Evolutionary conservation across 2,888 invertebrate species (phyloP).

Genomic region (Epistrophe grossulariae): DNA sequence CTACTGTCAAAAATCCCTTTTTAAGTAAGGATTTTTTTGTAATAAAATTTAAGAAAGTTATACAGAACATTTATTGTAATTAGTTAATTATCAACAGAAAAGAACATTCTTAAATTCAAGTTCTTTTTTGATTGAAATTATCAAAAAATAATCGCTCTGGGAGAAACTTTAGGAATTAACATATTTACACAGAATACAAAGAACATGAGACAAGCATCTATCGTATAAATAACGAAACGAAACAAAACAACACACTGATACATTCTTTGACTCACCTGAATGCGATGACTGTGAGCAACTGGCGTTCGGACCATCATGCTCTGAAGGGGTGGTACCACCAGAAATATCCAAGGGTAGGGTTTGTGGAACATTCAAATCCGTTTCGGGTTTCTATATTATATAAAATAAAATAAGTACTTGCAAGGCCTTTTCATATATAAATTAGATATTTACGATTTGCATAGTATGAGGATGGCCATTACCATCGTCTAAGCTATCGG

Average conservation of each 20-base stretch:
- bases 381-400: constrained; percentile 82
- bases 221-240: constrained; percentile 15
- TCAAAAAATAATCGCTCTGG: neutral
- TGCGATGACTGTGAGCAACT: constrained; percentile 82
- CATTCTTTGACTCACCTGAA: constrained; percentile 80
- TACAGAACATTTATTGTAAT: neutral
- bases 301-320: constrained; percentile 82
- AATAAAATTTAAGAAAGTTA: neutral
- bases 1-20: no score
- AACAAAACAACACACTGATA: constrained; percentile 60
- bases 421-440: neutral
- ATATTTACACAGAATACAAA: constrained; percentile 10
- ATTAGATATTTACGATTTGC: constrained; percentile 81
- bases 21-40: neutral
- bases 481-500: constrained; percentile 85
- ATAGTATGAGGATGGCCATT: constrained; percentile 84
- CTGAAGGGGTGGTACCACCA: constrained; percentile 83
- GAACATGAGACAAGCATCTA: constrained; percentile 51
- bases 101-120: neutral
- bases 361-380: constrained; percentile 83
- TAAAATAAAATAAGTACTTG: constrained; percentile 60
- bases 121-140: neutral
- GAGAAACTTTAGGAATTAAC: neutral
- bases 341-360: constrained; percentile 84
- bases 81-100: neutral